Evolutionary conservation across 1,140 invertebrate species (phyloP).

Genomic region (Drosophila nikananu): DNA sequence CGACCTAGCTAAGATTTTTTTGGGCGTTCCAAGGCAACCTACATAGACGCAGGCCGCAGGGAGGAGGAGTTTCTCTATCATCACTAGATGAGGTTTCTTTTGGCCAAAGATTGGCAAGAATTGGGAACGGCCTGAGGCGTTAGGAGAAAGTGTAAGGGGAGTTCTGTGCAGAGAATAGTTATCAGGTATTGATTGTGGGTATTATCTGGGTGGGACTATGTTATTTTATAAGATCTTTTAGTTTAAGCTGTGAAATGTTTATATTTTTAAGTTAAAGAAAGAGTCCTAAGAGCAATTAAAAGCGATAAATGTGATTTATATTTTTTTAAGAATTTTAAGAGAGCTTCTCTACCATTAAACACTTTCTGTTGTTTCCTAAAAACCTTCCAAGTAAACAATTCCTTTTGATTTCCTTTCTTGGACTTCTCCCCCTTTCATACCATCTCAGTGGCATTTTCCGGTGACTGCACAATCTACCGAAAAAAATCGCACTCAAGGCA

Average conservation of each 20-base stretch:
- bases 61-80: constrained; percentile 22
- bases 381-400: not conserved
- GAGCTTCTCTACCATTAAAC: not conserved
- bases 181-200: not conserved
- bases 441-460: constrained; percentile 10
- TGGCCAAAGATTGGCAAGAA: constrained; percentile 7
- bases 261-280: not conserved
- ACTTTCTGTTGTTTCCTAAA: not conserved
- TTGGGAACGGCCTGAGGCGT: constrained; percentile 22
- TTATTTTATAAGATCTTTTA: not conserved
- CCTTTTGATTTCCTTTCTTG: not conserved
- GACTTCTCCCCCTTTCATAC: not conserved
- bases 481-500: constrained; percentile 17
- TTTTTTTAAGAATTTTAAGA: not conserved
- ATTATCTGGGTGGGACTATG: not conserved
- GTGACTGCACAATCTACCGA: constrained; percentile 22
- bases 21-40: constrained; percentile 59
- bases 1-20: constrained; percentile 16
- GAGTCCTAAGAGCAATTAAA: not conserved
- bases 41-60: constrained; percentile 35
- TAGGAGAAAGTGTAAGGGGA: constrained; percentile 20
- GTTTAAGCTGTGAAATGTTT: too few species aligned
- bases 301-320: too few species aligned
- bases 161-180: not conserved
- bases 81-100: constrained; percentile 40